Conservation (phyloP, 2,888 invertebrate species). For the Scrobipalpa atriplicella region DNA sequence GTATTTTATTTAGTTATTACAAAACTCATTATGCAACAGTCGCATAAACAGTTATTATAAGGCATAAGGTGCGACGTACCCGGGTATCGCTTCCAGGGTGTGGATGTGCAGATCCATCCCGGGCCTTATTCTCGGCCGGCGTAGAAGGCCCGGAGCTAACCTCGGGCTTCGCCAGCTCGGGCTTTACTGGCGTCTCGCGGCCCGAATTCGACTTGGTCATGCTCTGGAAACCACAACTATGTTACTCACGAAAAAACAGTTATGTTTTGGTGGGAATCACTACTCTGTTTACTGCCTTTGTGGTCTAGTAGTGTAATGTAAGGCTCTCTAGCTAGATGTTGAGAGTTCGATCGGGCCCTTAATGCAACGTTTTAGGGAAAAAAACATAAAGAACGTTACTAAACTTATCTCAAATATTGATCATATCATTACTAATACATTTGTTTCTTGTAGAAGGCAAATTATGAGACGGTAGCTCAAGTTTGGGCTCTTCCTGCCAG, state of each 20-base stretch:
- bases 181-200: constrained; percentile 46
- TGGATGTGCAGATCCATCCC: constrained; percentile 88
- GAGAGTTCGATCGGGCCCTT: too few relatives aligned
- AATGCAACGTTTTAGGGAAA: too few relatives aligned
- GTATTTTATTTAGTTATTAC: too few relatives aligned
- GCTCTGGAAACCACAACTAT: constrained; percentile 49
- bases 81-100: constrained; percentile 83
- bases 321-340: too few relatives aligned
- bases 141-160: constrained; percentile 35
- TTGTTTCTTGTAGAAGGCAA: too few relatives aligned
- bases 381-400: background rate
- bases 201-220: constrained; percentile 60
- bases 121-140: constrained; percentile 63
- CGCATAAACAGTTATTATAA: too few relatives aligned
- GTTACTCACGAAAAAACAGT: background rate
- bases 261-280: too few relatives aligned
- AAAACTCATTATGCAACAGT: too few relatives aligned
- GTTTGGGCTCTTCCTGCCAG: too few relatives aligned
- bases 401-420: too few relatives aligned
- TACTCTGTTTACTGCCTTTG: background rate
- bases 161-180: constrained; percentile 46
- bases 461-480: too few relatives aligned
- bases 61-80: constrained; percentile 46
- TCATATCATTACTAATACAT: too few relatives aligned
- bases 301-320: background rate